A percentile compares a stretch with the other conserved stretches of the same genome.
Conservation (phyloP, 1,140 invertebrate genomes). For the Drosophila elegans region DNA sequence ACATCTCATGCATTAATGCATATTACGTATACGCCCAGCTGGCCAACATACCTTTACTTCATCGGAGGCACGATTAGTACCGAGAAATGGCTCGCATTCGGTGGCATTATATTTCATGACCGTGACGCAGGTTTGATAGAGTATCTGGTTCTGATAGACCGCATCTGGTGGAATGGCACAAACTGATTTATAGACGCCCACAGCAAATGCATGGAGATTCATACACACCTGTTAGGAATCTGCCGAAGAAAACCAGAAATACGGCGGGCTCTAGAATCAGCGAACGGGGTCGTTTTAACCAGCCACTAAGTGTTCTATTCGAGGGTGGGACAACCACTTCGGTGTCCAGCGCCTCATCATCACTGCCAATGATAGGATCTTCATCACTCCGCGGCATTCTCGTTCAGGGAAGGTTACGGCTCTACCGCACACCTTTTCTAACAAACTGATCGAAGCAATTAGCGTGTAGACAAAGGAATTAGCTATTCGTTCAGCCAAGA, state of each 20-base stretch:
- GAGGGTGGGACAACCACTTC: background rate
- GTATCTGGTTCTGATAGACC: constrained; percentile 79
- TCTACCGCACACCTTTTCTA: constrained; percentile 15
- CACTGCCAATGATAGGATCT: constrained; percentile 23
- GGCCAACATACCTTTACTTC: constrained; percentile 60
- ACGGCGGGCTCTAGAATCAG: constrained; percentile 77
- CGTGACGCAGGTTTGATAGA: constrained; percentile 77
- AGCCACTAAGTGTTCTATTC: background rate
- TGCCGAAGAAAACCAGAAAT: constrained; percentile 70
- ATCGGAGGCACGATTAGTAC: constrained; percentile 67
- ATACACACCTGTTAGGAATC: constrained; percentile 66
- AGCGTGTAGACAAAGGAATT: constrained; percentile 65
- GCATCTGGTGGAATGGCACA: constrained; percentile 56
- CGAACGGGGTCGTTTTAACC: constrained; percentile 18
- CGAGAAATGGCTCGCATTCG: constrained; percentile 72
- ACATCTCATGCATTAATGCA: background rate
- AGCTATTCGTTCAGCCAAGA: constrained; percentile 54
- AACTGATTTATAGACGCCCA: constrained; percentile 2
- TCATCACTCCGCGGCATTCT: constrained; percentile 22
- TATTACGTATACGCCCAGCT: constrained; percentile 20
- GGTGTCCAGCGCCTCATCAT: constrained; percentile 24
- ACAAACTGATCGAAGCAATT: constrained; percentile 24
- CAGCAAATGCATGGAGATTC: background rate
- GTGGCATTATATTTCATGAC: constrained; percentile 64
- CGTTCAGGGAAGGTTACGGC: constrained; percentile 13